Conservation (phyloP, 2,113 vertebrate genomes). For the Antidorcas marsupialis region DNA sequence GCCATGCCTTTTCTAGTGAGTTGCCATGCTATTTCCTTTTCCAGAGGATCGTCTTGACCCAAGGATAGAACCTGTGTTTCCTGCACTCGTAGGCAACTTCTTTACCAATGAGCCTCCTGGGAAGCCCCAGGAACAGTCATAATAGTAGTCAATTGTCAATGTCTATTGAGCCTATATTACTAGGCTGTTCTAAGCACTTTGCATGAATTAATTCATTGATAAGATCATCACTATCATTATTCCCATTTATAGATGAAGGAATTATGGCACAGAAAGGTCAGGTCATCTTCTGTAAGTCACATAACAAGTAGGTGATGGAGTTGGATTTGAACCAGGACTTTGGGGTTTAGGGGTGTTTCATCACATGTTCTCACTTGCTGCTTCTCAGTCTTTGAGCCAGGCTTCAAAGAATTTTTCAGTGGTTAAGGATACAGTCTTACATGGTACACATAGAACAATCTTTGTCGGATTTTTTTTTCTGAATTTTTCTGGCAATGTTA, state of each 20-base stretch:
- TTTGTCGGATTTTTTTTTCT: not conserved
- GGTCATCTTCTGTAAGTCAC: not conserved
- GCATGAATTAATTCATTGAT: not conserved
- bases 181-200: not conserved
- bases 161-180: too few relatives aligned
- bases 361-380: not conserved
- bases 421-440: not conserved
- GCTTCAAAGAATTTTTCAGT: too few relatives aligned
- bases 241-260: not conserved
- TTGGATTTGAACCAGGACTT: not conserved
- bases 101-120: not conserved
- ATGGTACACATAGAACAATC: not conserved
- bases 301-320: not conserved
- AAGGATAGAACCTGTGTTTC: not conserved
- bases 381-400: not conserved
- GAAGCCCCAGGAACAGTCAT: not conserved
- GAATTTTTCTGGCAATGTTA: not conserved
- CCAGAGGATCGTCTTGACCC: not conserved
- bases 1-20: not conserved
- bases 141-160: fast-evolving
- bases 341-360: not conserved
- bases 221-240: not conserved
- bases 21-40: not conserved
- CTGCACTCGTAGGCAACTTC: not conserved
- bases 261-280: not conserved